Base-by-base conservation (phyloP, 2,888 invertebrate genomes). In the Odontocerum albicorne region DNA sequence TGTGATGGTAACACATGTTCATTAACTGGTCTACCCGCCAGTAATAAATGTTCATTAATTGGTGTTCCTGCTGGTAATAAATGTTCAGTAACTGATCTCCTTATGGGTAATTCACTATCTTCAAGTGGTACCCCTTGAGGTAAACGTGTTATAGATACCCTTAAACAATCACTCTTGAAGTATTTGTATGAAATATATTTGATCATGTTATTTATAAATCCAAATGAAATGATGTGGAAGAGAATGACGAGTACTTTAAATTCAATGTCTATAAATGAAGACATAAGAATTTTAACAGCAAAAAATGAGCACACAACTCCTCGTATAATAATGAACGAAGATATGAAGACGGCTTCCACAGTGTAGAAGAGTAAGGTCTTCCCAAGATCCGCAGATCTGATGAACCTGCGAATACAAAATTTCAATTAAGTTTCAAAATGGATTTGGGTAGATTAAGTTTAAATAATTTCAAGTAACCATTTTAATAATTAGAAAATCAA, bases 221-320 rank as follows among this genome's bases (percentile, higher is more conserved):
- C 68, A 32, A 75, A 53, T 0, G 80, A 80, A 4, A 80, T 72
- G 0, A 69, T 33, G 55, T 77, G 78, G 22, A 80, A 69, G 7
- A 71, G 59, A 1, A 72, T 7, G 0, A 72, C 70, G 16, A 75
- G 65, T 0, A 73, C 12, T 65, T 76, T 79, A 45, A 71, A 71
- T 32, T 74, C 70, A 40, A 64, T 45, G 51, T 77, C 76, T 60
- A 80, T 75, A 38, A 69, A 64, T 21, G 76, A 67, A 0, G 73
- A 70, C 4, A 64, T 62, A 4, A 80, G 36, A 36, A 80, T 72
- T 57, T 69, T 68, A 62, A 67, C 68, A 10, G 77, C 64, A n/a
- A 79, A 65, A 62, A 73, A 75, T 1, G 78, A 75, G 13, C 84
- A 84, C 17, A 82, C 63, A 1, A 80, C 51, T 1, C 81, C 76